A percentile compares a stretch with the other conserved stretches of the same genome.
Evolutionary conservation across 2,113 vertebrate species (phyloP).

Genomic region (Sprattus sprattus): DNA sequence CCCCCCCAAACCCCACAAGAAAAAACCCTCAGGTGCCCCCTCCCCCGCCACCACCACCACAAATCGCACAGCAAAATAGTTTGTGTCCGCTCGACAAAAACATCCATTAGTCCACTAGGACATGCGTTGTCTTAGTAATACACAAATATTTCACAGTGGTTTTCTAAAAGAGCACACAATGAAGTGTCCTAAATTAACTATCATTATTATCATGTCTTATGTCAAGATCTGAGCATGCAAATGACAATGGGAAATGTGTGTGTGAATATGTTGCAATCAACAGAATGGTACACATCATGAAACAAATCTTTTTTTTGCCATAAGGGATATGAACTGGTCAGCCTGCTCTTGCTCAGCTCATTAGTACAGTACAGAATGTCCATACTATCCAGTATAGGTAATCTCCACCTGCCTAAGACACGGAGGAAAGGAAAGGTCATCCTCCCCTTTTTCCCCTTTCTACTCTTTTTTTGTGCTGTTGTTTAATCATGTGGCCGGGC

Average conservation of each 20-base stretch:
- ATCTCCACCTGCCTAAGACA: background rate
- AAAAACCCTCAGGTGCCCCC: background rate
- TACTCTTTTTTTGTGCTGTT: background rate
- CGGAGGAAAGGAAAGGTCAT: slow-evolving; percentile 8
- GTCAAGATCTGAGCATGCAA: background rate
- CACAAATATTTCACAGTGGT: background rate
- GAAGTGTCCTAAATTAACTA: background rate
- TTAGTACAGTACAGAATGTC: background rate
- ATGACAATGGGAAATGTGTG: background rate
- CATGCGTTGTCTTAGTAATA: background rate
- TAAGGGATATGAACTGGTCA: background rate
- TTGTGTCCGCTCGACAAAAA: slow-evolving; percentile 1
- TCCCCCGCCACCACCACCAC: background rate
- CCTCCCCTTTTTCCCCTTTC: background rate
- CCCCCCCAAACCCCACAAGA: background rate
- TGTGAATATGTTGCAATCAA: background rate
- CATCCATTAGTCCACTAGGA: background rate
- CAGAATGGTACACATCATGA: background rate
- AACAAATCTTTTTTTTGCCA: background rate
- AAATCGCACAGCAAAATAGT: background rate
- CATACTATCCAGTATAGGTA: background rate
- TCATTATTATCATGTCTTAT: background rate
- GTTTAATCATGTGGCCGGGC: background rate
- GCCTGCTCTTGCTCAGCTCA: background rate
- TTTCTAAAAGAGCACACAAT: background rate